Conservation (phyloP, 2,113 vertebrate species). For the Hyla sarda region DNA sequence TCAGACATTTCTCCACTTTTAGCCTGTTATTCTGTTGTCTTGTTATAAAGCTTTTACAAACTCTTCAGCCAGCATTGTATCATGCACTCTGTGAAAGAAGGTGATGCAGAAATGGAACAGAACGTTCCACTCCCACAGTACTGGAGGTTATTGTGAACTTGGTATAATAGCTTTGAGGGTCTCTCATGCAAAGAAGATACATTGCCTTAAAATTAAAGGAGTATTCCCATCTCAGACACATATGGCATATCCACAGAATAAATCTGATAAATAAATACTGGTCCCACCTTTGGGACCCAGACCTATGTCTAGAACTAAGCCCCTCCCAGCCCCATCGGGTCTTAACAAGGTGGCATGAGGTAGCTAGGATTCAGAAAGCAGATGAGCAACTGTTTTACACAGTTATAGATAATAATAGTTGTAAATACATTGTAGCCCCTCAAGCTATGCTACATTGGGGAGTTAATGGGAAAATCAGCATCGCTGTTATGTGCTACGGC, state of each 20-base stretch:
- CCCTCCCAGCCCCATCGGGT: too few species aligned
- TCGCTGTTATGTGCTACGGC: too few species aligned
- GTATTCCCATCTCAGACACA: too few species aligned
- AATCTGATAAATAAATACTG: neutral
- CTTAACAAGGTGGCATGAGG: too few species aligned
- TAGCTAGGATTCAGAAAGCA: too few species aligned
- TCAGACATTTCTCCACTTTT: constrained; percentile 58
- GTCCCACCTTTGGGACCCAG: too few species aligned
- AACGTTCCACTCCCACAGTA: neutral
- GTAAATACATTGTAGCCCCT: too few species aligned
- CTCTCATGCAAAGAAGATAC: neutral
- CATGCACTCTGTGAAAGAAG: neutral
- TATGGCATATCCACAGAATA: neutral
- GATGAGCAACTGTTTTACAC: too few species aligned
- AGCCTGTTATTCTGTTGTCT: neutral
- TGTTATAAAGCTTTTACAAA: constrained; percentile 26
- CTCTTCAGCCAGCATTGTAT: neutral
- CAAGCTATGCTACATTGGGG: too few species aligned
- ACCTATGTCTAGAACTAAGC: too few species aligned
- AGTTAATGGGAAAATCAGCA: too few species aligned
- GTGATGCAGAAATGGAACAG: constrained; percentile 3
- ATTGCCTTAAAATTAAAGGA: neutral
- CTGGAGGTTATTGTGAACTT: neutral
- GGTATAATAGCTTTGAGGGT: neutral
- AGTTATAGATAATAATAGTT: too few species aligned